phyloP scores from a whole-genome alignment of 2,888 invertebrate species.

The Eristalis pertinax region DNA sequence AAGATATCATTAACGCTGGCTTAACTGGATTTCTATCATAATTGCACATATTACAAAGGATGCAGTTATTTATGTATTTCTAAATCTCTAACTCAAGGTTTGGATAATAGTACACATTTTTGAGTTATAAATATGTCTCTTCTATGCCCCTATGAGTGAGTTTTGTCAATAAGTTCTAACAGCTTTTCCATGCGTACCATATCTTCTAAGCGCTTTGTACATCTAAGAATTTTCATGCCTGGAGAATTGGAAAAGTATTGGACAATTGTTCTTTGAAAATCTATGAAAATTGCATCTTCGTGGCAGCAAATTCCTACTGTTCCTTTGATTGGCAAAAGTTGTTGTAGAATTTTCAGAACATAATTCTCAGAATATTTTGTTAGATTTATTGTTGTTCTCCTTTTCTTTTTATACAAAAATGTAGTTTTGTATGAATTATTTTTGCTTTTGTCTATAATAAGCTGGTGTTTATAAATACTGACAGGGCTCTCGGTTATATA shows the following conservation, averaged over 20 bases:
- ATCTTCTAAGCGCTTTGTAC: constrained; percentile 1
- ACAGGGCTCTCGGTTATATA: too few species aligned
- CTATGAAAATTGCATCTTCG: too few species aligned
- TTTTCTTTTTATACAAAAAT: constrained; percentile 14
- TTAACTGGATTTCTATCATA: constrained; percentile 46
- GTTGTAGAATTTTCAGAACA: neutral
- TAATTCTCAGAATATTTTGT: constrained; percentile 4
- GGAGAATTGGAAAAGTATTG: constrained; percentile 17
- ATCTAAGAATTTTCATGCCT: constrained; percentile 9
- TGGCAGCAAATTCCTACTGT: too few species aligned
- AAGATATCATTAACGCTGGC: constrained; percentile 17
- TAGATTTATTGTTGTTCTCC: constrained; percentile 4
- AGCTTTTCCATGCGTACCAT: neutral
- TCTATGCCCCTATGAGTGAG: too few species aligned
- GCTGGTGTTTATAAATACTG: too few species aligned
- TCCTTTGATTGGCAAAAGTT: too few species aligned
- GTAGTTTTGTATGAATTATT: neutral
- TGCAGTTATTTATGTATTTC: constrained; percentile 47
- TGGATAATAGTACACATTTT: constrained; percentile 27
- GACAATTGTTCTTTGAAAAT: too few species aligned
- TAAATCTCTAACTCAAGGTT: constrained; percentile 38
- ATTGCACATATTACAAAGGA: constrained; percentile 43
- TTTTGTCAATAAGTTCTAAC: constrained; percentile 15
- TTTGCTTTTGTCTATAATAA: too few species aligned
- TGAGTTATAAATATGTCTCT: constrained; percentile 23